Conservation (phyloP, 1,140 invertebrate species). For the Drosophila persimilis region DNA sequence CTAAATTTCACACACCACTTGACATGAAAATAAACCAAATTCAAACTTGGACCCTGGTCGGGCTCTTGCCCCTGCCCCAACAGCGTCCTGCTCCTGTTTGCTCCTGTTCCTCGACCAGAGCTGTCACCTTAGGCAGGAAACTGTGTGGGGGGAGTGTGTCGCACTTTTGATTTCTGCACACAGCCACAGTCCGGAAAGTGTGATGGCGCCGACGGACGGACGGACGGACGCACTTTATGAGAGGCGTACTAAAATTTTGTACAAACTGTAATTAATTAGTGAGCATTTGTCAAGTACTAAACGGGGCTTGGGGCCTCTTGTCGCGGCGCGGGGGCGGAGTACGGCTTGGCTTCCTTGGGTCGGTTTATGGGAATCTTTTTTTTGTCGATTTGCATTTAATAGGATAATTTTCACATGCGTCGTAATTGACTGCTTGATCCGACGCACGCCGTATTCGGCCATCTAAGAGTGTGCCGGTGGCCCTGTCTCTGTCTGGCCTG, state of each 20-base stretch:
- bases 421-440: slow-evolving; percentile 64
- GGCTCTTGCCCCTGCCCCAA: slow-evolving; percentile 5
- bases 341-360: background rate
- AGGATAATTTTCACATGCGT: slow-evolving; percentile 82
- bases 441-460: slow-evolving; percentile 33
- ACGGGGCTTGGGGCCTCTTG: slow-evolving; percentile 34
- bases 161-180: slow-evolving; percentile 79
- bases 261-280: slow-evolving; percentile 83
- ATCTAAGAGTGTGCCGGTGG: slow-evolving; percentile 49
- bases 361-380: slow-evolving; percentile 50
- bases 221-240: slow-evolving; percentile 79
- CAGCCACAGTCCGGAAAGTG: slow-evolving; percentile 14
- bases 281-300: slow-evolving; percentile 83
- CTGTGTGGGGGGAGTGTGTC: slow-evolving; percentile 33
- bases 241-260: slow-evolving; percentile 82
- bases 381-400: slow-evolving; percentile 79
- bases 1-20: slow-evolving; percentile 81
- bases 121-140: slow-evolving; percentile 17
- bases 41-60: slow-evolving; percentile 37
- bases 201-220: slow-evolving; percentile 4
- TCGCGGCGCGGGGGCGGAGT: background rate
- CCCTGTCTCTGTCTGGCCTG: slow-evolving; percentile 43
- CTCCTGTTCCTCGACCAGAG: background rate
- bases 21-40: slow-evolving; percentile 67
- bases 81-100: background rate